A percentile compares a stretch with the other conserved stretches of the same genome.
These are phyloP conservation scores for Thalassoma bifasciatum DNA, from an alignment of 2,113 vertebrate genomes.

Conservation along the genomic window DNA sequence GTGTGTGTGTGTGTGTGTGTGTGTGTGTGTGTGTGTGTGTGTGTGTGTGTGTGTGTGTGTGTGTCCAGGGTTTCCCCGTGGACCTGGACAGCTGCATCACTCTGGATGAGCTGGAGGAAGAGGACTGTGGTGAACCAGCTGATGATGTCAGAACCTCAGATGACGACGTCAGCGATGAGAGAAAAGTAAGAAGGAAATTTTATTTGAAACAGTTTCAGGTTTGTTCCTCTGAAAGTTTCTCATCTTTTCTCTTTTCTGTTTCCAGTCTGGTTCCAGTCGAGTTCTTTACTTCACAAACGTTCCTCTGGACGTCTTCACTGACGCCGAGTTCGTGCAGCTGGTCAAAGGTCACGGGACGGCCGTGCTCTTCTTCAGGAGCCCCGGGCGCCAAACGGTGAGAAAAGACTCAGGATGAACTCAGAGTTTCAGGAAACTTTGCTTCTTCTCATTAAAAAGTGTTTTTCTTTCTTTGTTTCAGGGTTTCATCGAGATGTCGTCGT, in stretches of 20 bases:
- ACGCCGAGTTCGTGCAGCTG: slow-evolving; percentile 55
- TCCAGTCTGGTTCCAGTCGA: slow-evolving; percentile 30
- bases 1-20: too few relatives aligned
- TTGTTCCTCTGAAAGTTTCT: neutral
- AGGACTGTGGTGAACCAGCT: slow-evolving; percentile 49
- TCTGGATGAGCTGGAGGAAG: slow-evolving; percentile 77
- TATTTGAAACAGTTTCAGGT: neutral
- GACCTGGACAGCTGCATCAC: slow-evolving; percentile 74
- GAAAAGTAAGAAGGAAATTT: neutral
- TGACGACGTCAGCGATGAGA: neutral
- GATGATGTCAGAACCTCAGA: neutral
- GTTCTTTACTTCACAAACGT: slow-evolving; percentile 68
- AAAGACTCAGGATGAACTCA: too few relatives aligned
- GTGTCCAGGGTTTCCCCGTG: slow-evolving; percentile 60
- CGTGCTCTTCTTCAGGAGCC: slow-evolving; percentile 49
- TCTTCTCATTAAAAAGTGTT: too few relatives aligned
- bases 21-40: too few relatives aligned
- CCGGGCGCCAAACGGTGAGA: slow-evolving; percentile 47
- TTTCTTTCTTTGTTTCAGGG: slow-evolving; percentile 66
- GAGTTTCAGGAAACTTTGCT: too few relatives aligned
- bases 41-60: too few relatives aligned
- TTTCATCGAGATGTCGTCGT: slow-evolving; percentile 73
- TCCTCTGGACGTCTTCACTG: slow-evolving; percentile 30
- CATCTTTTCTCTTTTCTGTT: neutral
- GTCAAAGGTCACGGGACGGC: slow-evolving; percentile 61